A percentile compares a stretch with the other conserved stretches of the same genome.
Evolutionary conservation across 1,140 invertebrate species (phyloP).

Genomic region (Trypoxylus dichotomus): DNA sequence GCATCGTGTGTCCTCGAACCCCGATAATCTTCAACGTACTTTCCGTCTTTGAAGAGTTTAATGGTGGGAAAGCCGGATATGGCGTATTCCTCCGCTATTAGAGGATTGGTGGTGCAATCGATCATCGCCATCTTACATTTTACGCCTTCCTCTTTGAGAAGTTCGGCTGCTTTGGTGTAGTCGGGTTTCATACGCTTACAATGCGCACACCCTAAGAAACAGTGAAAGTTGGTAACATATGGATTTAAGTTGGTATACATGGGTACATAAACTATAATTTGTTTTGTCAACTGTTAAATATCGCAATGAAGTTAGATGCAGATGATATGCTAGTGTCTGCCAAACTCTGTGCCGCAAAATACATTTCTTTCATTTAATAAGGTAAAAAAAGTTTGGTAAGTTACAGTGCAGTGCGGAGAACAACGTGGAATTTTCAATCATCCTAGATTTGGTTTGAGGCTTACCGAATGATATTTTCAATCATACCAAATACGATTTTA

Average conservation of each 20-base stretch:
- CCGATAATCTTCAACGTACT: slow-evolving; percentile 59
- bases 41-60: slow-evolving; percentile 71
- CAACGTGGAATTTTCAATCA: no score
- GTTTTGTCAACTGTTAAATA: no score
- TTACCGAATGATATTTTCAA: no score
- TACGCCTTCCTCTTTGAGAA: slow-evolving; percentile 58
- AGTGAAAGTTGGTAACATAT: background rate
- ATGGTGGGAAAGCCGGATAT: slow-evolving; percentile 73
- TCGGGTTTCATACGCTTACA: slow-evolving; percentile 76
- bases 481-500: no score
- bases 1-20: slow-evolving; percentile 63
- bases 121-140: slow-evolving; percentile 64
- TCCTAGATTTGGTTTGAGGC: no score
- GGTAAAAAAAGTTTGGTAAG: no score
- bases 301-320: no score
- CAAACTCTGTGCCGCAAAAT: no score
- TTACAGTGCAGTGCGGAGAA: no score
- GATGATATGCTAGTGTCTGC: no score
- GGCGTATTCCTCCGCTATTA: slow-evolving; percentile 61
- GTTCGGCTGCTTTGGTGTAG: slow-evolving; percentile 64
- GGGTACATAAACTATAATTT: no score
- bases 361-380: no score
- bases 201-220: slow-evolving; percentile 70
- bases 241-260: background rate
- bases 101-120: slow-evolving; percentile 65